Conservation (phyloP, 2,113 vertebrate species). For the Plecotus auritus region DNA sequence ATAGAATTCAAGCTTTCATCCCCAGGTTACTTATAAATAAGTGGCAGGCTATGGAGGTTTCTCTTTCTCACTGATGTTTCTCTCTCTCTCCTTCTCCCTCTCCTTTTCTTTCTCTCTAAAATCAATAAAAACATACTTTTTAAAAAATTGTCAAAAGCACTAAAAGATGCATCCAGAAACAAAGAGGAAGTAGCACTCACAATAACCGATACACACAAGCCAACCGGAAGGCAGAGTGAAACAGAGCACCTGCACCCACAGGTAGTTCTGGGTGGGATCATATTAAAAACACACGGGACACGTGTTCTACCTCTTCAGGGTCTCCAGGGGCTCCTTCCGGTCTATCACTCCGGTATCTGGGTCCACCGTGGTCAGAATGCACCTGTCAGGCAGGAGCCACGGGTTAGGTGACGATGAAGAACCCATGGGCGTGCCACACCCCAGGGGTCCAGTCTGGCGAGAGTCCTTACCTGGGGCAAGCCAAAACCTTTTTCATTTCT, state of each 20-base stretch:
- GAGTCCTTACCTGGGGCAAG: conserved; percentile 89
- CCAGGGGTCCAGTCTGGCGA: rapidly evolving
- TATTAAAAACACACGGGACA: background rate
- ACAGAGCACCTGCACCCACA: background rate
- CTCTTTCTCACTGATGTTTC: no score
- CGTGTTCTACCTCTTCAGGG: conserved; percentile 87
- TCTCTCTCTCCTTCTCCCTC: no score
- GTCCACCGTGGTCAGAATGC: conserved; percentile 92
- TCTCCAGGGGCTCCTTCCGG: conserved; percentile 93
- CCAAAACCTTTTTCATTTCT: conserved; percentile 85
- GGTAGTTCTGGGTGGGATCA: no score
- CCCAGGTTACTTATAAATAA: no score
- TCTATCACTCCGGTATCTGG: conserved; percentile 91
- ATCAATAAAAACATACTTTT: no score
- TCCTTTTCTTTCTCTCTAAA: no score
- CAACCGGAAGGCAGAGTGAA: background rate
- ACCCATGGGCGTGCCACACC: rapidly evolving
- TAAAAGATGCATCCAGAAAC: background rate
- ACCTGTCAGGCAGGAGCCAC: conserved; percentile 79
- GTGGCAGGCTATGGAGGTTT: no score
- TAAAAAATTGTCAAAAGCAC: background rate
- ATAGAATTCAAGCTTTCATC: background rate
- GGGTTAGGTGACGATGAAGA: background rate
- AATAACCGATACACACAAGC: background rate
- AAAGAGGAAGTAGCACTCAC: background rate